Evolutionary conservation across 2,888 invertebrate species (phyloP).

Genomic region (Schizaphis graminum): DNA sequence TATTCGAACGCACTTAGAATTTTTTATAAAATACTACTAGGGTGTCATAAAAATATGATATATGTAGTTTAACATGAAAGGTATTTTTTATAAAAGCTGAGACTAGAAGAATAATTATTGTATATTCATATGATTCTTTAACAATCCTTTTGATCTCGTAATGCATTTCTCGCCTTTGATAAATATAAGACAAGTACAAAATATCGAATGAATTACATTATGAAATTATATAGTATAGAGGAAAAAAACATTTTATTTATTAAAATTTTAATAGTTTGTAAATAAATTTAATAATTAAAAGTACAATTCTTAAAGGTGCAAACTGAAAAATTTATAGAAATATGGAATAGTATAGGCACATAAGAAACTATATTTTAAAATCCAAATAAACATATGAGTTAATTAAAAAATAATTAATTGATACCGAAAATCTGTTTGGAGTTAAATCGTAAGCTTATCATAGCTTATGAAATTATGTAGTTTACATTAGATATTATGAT

Average conservation of each 20-base stretch:
- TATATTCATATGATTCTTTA: constrained; percentile 25
- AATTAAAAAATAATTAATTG: not conserved
- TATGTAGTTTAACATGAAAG: constrained; percentile 19
- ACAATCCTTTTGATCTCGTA: constrained; percentile 42
- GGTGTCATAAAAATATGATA: constrained; percentile 16
- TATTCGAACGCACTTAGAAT: not conserved
- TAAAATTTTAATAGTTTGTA: not conserved
- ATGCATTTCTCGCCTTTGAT: constrained; percentile 40
- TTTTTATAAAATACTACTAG: not conserved
- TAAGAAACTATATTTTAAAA: not conserved
- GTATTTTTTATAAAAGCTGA: constrained; percentile 16
- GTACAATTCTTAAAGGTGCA: not conserved
- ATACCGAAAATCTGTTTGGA: not conserved
- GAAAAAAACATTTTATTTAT: not conserved
- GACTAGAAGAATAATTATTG: constrained; percentile 3
- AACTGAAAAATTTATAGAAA: not conserved
- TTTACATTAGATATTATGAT: not conserved
- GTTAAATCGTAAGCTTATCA: not conserved
- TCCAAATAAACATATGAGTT: not conserved
- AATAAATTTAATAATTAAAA: not conserved
- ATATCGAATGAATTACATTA: constrained; percentile 30
- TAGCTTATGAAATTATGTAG: not conserved
- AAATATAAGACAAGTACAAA: constrained; percentile 18
- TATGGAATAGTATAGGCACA: not conserved
- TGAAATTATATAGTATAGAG: not conserved